Base-by-base conservation (phyloP, 2,113 vertebrate species). In the Eptatretus burgeri region DNA sequence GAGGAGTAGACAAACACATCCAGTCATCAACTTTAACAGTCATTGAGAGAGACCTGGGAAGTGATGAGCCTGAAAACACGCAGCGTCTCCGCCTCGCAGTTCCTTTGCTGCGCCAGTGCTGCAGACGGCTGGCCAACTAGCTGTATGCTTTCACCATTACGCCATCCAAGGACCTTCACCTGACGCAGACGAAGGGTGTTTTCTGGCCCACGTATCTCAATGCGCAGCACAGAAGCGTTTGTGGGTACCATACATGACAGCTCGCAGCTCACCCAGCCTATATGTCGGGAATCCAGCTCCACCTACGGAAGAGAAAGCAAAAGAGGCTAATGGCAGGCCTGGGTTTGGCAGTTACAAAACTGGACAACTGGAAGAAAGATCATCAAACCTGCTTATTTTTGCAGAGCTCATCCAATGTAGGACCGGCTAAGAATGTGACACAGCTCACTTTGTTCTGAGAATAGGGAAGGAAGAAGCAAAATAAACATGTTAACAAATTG, bases 111-210 rank as follows among this genome's bases (percentile, higher is more conserved):
- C 10, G 56, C 56, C 65, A 87, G 82, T 63, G 95, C 77, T 62
- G 86, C 87, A 69, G 91, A 84, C 50, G 91, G 95, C 69, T 94
- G 82, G 71, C 93, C 87, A 10, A 85, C 87, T 8, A 79, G 81
- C 64, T 95, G 95, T 69, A 93, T 84, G 73, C 80, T 85, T 70
- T 98, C 89, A 0, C 85, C 85, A 51, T 98, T 89, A 70, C 94
- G 95, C 89, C 89, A 98, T 16, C 89, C 89, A 10, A 95, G 78
- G 19, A 98, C 78, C 75, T 94, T 94, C n/a, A 98, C 89, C 72
- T 98, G 91, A 51, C 89, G 82, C 69, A 98, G 88, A 74, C 91
- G 77, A 65, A 98, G 73, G 1, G 91, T 98, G 74, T 98, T 98
- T 74, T 98, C 91, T 2, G 89, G 91, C 51, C 91, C 91, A 66